Base-by-base conservation (phyloP, 1,140 invertebrate genomes). In the Drosophila sturtevanti region DNA sequence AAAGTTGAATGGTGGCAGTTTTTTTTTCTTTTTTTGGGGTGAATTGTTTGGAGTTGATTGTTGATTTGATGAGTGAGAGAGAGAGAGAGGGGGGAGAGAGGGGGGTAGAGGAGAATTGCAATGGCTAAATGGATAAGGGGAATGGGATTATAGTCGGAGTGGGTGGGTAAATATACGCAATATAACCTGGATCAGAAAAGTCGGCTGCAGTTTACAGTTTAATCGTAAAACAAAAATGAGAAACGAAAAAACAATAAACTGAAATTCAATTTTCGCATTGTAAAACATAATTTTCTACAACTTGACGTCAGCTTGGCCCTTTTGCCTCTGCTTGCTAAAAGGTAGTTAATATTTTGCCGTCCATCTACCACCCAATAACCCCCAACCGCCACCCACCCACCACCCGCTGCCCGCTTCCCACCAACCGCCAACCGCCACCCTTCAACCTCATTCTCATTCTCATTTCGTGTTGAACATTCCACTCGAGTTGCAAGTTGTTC, bases 271-370 rank as follows among this genome's bases (percentile, higher is more conserved):
- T 82, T 82, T 81, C 79, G 56, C 62, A 81, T 63, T 82, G 79
- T 82, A 82, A 82, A 81, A 82, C 80, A 82, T 81, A 82, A 81
- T 81, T 82, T 82, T 72, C 64, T 77, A 77, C 75, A 77, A 77
- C 74, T 77, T 77, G 74, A 77, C 74, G 74, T 77, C 74, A 77
- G 74, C 74, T 77, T 77, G 74, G 72, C 65, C 74, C 66, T 63
- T 54, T 18, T 18, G 71, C 72, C 75, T 75, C 75, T 76, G 48
- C 62, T 56, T 56, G 64, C 72, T 75, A 75, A 75, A 75, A 75
- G 72, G 72, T 75, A 75, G 72, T 75, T 75, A 75, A 75, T 75
- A 75, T 75, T 75, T 75, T 75, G 71, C 71, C 72, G 71, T 73
- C 69, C 68, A 31, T 31, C 1, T 31, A 31, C 27, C 24, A 24